These are phyloP conservation scores for Phrynocephalus versicolor DNA, from an alignment of 2,113 vertebrate genomes.

Conservation along the genomic window DNA sequence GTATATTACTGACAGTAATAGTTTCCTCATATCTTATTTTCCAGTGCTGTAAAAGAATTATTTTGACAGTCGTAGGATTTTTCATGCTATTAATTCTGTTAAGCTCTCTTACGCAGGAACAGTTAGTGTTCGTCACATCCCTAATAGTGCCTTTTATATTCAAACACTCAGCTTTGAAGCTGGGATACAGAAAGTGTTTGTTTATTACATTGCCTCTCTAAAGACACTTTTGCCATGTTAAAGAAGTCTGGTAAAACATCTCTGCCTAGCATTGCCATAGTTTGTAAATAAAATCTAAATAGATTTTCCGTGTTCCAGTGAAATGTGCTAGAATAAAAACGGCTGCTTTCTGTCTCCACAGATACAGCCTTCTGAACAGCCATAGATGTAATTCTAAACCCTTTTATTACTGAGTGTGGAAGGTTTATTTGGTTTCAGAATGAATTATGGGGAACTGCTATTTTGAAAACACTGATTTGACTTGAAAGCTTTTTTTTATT, in stretches of 20 bases:
- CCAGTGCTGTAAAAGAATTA: constrained; percentile 57
- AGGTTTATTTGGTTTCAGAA: not conserved
- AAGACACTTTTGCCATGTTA: constrained; percentile 8
- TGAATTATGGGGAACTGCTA: not conserved
- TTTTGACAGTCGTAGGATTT: constrained; percentile 54
- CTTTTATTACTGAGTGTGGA: constrained; percentile 7
- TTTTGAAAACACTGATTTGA: constrained; percentile 9
- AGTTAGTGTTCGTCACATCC: constrained; percentile 60
- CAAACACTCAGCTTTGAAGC: constrained; percentile 38
- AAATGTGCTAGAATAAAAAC: constrained; percentile 32
- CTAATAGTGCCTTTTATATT: constrained; percentile 59
- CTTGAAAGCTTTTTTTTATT: not conserved
- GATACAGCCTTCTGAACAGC: not conserved
- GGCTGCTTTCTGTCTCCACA: constrained; percentile 28
- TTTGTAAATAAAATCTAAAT: constrained; percentile 28
- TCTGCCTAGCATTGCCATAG: not conserved
- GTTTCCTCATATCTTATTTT: constrained; percentile 29
- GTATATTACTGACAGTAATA: constrained; percentile 53
- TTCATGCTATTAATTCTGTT: constrained; percentile 65
- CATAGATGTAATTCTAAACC: not conserved
- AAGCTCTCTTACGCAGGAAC: constrained; percentile 49
- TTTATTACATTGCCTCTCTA: constrained; percentile 25
- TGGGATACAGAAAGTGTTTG: constrained; percentile 24
- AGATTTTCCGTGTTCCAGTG: constrained; percentile 3
- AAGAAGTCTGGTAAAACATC: constrained; percentile 12